Evolutionary conservation across 2,113 vertebrate genomes (phyloP).

Genomic region (Panthera uncia): DNA sequence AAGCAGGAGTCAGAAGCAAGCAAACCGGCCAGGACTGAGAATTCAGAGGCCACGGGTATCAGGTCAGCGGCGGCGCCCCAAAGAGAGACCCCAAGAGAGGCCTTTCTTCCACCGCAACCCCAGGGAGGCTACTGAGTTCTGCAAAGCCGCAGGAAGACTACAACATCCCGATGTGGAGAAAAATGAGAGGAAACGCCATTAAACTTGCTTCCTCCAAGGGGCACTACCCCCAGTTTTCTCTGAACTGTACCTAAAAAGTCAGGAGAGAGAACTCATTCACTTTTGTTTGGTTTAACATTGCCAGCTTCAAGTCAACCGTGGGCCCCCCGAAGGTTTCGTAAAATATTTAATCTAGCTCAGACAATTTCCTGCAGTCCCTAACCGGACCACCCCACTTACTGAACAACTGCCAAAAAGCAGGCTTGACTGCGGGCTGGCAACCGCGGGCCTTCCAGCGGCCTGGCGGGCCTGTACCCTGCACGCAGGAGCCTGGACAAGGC

Average conservation of each 20-base stretch:
- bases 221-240: constrained; percentile 62
- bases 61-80: not conserved
- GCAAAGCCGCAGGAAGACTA: not conserved
- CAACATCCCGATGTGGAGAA: not conserved
- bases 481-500: constrained; percentile 68
- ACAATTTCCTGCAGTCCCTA: constrained; percentile 87
- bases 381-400: constrained; percentile 85
- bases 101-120: not conserved
- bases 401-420: constrained; percentile 80
- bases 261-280: constrained; percentile 80
- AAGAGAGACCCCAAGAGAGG: not conserved
- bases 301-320: constrained; percentile 84
- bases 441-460: constrained; percentile 75
- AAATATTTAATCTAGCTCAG: constrained; percentile 88
- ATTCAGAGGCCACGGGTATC: not conserved
- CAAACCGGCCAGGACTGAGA: not conserved
- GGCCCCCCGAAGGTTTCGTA: constrained; percentile 83
- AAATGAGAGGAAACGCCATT: constrained; percentile 67
- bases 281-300: constrained; percentile 85
- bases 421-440: constrained; percentile 33
- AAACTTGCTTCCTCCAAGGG: constrained; percentile 66
- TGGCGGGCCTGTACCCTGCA: constrained; percentile 57
- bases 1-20: not conserved
- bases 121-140: not conserved
- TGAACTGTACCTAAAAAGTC: constrained; percentile 77